Base-by-base conservation (phyloP, 1,140 invertebrate species). In the Manduca sexta region DNA sequence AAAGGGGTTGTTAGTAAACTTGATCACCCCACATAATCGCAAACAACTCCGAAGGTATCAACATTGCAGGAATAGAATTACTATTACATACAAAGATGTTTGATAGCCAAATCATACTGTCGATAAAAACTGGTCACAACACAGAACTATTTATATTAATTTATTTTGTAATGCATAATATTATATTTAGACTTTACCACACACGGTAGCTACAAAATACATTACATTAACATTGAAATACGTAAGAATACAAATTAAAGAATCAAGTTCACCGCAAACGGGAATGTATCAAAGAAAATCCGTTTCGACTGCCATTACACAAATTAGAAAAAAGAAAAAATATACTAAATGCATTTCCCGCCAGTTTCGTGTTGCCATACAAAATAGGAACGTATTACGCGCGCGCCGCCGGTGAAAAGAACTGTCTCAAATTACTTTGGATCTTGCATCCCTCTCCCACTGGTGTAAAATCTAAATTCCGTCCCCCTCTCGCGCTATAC, bases 351-450 rank as follows among this genome's bases (percentile, higher is more conserved):
- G 71, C 77, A 83, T 81, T 84, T 84, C 81, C 77, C 78, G 81
- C 72, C 75, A 69, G 69, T 71, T 62, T 68, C 69, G 60, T 73
- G 72, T 82, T 81, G 72, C 78, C 62, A 82, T 83, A 77, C 78
- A 82, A 83, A 85, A 83, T 83, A 83, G 75, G 69, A 83, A 85
- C 82, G 74, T 80, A 81, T 83, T 80, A 78, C 75, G 16, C 48
- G 55, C 58, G 29, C 15, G 68, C 53, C 15, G 68, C 53, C 66
- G 47, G 69, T 77, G 79, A 81, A 85, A 83, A 82, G 79, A 84
- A 84, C 81, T 81, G 81, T 82, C 79, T 85, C 81, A 79, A 83
- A 83, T 85, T 85, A 85, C 81, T 79, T 66, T 64, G 55, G 63
- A 66, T 59, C 17, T 4, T 2, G 37, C 39, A 4, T 74, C 70